A percentile compares a stretch with the other conserved stretches of the same genome.
Evolutionary conservation across 2,113 vertebrate genomes (phyloP).

Genomic region (Sinocyclocheilus anshuiensis): DNA sequence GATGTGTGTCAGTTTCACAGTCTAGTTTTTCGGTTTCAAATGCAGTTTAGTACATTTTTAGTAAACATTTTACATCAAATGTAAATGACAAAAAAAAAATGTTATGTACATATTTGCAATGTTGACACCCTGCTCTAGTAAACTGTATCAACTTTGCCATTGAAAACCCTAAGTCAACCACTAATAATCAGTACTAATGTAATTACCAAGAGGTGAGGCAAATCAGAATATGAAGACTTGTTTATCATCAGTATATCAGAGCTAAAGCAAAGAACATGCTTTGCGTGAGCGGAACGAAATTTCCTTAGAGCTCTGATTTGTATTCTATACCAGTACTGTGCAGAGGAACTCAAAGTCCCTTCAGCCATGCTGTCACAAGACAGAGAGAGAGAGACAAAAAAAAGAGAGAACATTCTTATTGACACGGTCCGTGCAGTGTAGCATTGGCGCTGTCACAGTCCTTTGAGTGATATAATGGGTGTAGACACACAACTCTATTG

Average conservation of each 20-base stretch:
- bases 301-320: conserved; percentile 27
- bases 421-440: conserved; percentile 19
- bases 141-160: no score
- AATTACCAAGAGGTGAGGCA: neutral
- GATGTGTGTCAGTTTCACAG: neutral
- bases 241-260: neutral
- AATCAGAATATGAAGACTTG: neutral
- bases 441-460: conserved; percentile 8
- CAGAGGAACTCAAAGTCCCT: conserved; percentile 46
- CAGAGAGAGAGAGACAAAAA: neutral
- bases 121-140: no score
- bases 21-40: neutral
- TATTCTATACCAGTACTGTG: conserved; percentile 40
- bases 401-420: conserved; percentile 32
- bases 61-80: neutral
- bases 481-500: neutral
- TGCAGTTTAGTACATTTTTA: neutral
- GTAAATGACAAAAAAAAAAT: neutral
- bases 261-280: conserved; percentile 6
- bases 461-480: conserved; percentile 6
- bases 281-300: conserved; percentile 34
- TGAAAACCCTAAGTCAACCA: neutral
- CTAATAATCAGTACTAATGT: neutral
- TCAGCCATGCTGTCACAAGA: conserved; percentile 28
- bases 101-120: no score